Conservation (phyloP, 2,113 vertebrate species). For the human (Homo sapiens) region GRCh38 chr4:71343501-71344000, state of each 20-base stretch:
- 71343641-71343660: background rate
- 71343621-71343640: background rate
- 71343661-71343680: background rate
- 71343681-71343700: background rate
- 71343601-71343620: background rate
- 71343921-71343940: background rate
- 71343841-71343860: background rate
- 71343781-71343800: background rate
- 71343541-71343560: background rate
- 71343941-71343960: background rate
- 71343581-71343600: background rate
- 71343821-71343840: background rate
- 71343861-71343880: background rate
- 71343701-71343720: background rate
- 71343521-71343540: background rate
- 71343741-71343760: background rate
- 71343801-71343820: background rate
- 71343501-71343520: background rate
- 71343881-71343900: background rate
- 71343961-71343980: background rate
- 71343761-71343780: background rate
- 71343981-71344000: background rate
- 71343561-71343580: background rate
- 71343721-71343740: background rate
- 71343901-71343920: background rate